Evolutionary conservation across 1,140 invertebrate genomes (phyloP).

Genomic region (Ostrea denselamellosa): DNA sequence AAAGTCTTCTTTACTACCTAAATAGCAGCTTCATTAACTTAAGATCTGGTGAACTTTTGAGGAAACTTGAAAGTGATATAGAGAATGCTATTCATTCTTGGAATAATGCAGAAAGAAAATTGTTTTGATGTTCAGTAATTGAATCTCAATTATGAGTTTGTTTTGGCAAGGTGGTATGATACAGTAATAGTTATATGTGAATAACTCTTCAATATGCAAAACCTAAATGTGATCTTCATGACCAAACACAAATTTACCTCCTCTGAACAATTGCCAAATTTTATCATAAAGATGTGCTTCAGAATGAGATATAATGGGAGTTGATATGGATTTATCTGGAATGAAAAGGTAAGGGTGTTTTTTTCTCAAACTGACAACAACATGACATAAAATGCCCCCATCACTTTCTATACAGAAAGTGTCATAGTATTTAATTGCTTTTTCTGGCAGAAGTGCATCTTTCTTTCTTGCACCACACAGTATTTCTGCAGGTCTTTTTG

Average conservation of each 20-base stretch:
- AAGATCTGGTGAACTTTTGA: not conserved
- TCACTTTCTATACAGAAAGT: not conserved
- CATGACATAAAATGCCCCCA: not conserved
- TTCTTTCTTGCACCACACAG: not conserved
- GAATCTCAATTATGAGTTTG: not conserved
- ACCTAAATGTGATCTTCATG: not conserved
- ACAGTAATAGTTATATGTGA: constrained; percentile 1
- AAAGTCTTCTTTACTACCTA: constrained; percentile 1
- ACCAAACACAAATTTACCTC: not conserved
- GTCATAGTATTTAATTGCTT: constrained; percentile 2
- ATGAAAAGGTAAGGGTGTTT: not conserved
- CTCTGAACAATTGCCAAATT: constrained; percentile 16
- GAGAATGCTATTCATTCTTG: not conserved
- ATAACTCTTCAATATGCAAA: not conserved
- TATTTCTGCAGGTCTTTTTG: not conserved
- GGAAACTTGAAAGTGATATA: not conserved
- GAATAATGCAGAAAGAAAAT: not conserved
- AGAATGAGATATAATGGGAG: not conserved
- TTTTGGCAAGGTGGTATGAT: not conserved
- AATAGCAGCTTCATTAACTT: constrained; percentile 23
- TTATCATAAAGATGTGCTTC: constrained; percentile 1
- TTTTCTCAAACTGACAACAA: not conserved
- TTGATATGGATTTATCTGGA: constrained; percentile 22
- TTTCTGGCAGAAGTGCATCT: not conserved
- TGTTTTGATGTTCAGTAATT: not conserved